These are phyloP conservation scores for Argyrosomus regius DNA, from an alignment of 2,797 vertebrate genomes.

Conservation along the genomic window DNA sequence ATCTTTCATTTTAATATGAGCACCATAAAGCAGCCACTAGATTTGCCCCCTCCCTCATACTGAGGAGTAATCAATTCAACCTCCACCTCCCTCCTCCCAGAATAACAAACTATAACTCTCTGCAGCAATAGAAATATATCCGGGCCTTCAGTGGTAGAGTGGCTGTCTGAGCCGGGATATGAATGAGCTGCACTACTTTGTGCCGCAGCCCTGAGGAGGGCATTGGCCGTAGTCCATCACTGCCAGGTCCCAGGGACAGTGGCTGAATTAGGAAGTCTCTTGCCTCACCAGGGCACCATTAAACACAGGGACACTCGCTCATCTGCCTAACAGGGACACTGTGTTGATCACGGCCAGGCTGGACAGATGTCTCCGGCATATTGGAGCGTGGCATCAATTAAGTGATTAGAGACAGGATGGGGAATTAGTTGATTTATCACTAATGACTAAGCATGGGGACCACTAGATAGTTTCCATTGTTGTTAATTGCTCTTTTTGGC, in stretches of 20 bases:
- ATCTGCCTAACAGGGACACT: conserved; percentile 50
- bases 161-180: conserved; percentile 52
- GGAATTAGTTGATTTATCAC: conserved; percentile 62
- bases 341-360: conserved; percentile 12
- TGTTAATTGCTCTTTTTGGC: conserved; percentile 61
- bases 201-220: conserved; percentile 55
- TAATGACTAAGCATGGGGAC: conserved; percentile 54
- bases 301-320: conserved; percentile 43
- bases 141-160: conserved; percentile 33
- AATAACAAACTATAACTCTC: conserved; percentile 64
- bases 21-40: conserved; percentile 14
- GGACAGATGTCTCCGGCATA: conserved; percentile 57
- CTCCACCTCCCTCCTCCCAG: conserved; percentile 24
- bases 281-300: conserved; percentile 49
- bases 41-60: conserved; percentile 7
- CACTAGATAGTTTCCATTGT: conserved; percentile 50
- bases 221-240: conserved; percentile 64
- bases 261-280: conserved; percentile 52
- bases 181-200: conserved; percentile 58
- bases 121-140: conserved; percentile 51
- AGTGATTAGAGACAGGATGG: conserved; percentile 53
- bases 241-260: conserved; percentile 56
- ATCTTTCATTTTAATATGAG: conserved; percentile 32
- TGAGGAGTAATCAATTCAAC: conserved; percentile 44
- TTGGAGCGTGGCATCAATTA: conserved; percentile 61